Percentiles rank a stretch among this genome's conserved stretches.
Conservation (phyloP, 2,113 vertebrate species). For the Mirounga angustirostris region DNA sequence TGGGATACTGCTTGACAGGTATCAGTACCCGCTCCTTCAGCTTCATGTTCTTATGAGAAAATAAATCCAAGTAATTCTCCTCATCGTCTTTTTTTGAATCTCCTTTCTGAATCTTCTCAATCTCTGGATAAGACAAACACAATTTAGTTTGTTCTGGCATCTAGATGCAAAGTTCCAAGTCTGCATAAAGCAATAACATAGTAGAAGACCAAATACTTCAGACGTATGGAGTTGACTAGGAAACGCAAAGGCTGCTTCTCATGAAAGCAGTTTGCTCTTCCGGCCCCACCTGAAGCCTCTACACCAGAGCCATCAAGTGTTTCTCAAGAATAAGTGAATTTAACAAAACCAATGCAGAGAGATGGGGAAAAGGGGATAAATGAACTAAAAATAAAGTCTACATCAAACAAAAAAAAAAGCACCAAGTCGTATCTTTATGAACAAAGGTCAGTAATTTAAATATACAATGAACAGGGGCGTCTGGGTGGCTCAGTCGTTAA, state of each 20-base stretch:
- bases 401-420: neutral
- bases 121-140: constrained; percentile 91
- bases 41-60: constrained; percentile 98
- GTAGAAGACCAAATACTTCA: neutral
- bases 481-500: no score
- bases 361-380: neutral
- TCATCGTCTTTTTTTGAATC: constrained; percentile 96
- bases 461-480: neutral
- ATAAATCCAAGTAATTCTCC: constrained; percentile 97
- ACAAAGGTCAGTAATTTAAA: constrained; percentile 22
- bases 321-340: constrained; percentile 21
- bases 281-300: neutral
- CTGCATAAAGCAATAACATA: neutral
- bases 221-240: neutral
- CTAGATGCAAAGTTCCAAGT: constrained; percentile 38
- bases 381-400: neutral
- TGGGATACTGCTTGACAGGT: constrained; percentile 98
- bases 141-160: constrained; percentile 73
- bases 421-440: neutral
- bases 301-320: neutral
- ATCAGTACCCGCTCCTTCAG: constrained; percentile 98
- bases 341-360: neutral
- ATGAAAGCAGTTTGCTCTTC: neutral
- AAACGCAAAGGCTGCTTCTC: neutral
- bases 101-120: constrained; percentile 97